These are phyloP conservation scores for Potamarius usumacintae DNA, from an alignment of 2,113 vertebrate genomes.

Conservation along the genomic window DNA sequence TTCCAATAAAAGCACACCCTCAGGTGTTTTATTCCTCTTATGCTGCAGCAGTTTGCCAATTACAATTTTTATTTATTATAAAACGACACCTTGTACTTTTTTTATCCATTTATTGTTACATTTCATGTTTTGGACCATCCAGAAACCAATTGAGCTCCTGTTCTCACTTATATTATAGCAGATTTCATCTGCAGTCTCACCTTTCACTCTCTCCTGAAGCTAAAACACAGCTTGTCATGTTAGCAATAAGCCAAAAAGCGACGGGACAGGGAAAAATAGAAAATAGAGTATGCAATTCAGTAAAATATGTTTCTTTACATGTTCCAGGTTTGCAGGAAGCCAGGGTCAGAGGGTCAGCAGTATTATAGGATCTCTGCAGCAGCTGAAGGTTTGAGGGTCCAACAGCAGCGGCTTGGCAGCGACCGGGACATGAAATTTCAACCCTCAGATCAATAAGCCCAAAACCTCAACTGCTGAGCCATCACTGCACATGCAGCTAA, in stretches of 20 bases:
- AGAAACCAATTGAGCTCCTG: neutral
- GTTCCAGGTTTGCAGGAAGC: neutral
- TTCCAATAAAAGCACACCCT: neutral
- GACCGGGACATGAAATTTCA: neutral
- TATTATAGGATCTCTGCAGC: neutral
- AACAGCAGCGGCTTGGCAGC: neutral
- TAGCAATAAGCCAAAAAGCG: neutral
- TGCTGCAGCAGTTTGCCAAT: neutral
- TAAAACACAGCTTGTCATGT: neutral
- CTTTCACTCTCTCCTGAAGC: neutral
- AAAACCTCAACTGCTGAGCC: conserved; percentile 24
- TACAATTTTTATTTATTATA: neutral
- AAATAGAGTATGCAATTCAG: neutral
- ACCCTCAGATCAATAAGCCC: conserved; percentile 24
- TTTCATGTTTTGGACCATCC: neutral
- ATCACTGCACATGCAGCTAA: conserved; percentile 5
- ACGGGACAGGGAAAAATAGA: neutral
- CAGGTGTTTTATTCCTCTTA: too few relatives aligned
- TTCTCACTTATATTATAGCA: neutral
- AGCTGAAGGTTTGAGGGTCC: neutral
- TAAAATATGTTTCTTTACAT: neutral
- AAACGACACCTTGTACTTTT: neutral
- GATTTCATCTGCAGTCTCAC: neutral
- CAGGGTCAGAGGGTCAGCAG: neutral
- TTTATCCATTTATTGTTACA: neutral